Evolutionary conservation across 2,113 vertebrate genomes (phyloP), one percentile per base, ranked within the genome.

Genomic region (Osmerus eperlanus): DNA sequence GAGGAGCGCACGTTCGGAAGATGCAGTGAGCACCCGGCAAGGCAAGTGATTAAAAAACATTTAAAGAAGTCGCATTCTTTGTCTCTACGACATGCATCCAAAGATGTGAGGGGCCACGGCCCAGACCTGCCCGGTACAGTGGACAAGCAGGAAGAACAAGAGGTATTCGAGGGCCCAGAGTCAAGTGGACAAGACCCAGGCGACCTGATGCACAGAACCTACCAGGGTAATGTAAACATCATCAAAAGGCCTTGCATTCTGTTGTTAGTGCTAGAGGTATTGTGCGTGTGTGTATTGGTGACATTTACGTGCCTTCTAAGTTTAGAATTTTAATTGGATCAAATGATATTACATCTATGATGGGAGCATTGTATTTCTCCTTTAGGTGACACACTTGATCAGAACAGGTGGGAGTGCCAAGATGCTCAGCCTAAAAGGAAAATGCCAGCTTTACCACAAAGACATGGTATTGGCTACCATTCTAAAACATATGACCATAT

Each of bases 21-120:
- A 72, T 73, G 80, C 0, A 74, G 89, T 64, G 74, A 90, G 65
- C 78, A 68, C 53, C 84, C 82, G 0, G 59, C 85, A 18, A 70
- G 83, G 63, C 84, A 77, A n/a, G 65, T 79, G 0, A 66, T 75
- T 14, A 86, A 85, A 67, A 92, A 87, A 77, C 83, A 78, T 4
- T 51, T 78, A 16, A 87, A 83, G 67, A 91, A 84, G 76, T 15
- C 64, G 1, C 84, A 82, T 7, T 8, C 80, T 3, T 60, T 61
- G 19, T 71, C 73, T 0, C 28, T 0, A 8, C 86, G 82, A 70
- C 88, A 81, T 0, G 16, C 47, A 2, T 1, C 73, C 0, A 91
- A 84, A 67, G 69, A 77, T n/a, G 88, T 84, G 32, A 81, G 78
- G 71, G 51, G 76, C 51, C 81, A 71, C 11, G 79, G 67, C 80